Evolutionary conservation across 2,113 vertebrate genomes (phyloP).

Genomic region (Castor canadensis): DNA sequence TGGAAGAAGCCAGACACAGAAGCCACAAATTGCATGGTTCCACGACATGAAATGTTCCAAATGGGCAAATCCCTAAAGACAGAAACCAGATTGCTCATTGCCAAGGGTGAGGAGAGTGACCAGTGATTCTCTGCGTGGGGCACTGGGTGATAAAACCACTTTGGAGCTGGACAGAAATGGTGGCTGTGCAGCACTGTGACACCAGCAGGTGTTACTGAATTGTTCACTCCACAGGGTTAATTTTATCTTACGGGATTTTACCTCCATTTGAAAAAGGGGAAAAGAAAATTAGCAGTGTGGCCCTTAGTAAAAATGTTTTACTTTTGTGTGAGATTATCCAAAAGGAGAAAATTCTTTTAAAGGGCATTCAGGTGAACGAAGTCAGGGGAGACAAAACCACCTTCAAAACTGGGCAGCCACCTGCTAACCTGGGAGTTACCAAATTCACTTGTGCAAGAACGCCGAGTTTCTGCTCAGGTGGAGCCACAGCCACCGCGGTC

Average conservation of each 20-base stretch:
- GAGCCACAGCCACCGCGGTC: neutral
- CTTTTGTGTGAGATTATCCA: neutral
- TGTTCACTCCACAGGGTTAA: fast-evolving
- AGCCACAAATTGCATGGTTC: fast-evolving
- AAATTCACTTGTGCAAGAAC: neutral
- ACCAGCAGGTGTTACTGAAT: fast-evolving
- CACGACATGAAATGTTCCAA: fast-evolving
- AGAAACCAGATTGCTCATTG: neutral
- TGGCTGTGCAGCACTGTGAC: fast-evolving
- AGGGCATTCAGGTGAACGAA: neutral
- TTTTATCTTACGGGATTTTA: neutral
- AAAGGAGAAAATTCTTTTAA: neutral
- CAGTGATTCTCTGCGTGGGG: fast-evolving
- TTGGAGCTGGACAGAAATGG: neutral
- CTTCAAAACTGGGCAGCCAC: neutral
- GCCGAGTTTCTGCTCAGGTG: fast-evolving
- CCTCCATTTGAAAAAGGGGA: neutral
- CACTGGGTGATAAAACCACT: neutral
- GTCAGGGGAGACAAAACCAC: neutral
- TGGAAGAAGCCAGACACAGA: neutral
- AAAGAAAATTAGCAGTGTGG: neutral
- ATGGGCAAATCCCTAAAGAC: fast-evolving
- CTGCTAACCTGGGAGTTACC: neutral
- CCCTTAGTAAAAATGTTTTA: neutral
- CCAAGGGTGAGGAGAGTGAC: neutral